phyloP scores from a whole-genome alignment of 2,113 vertebrate species.

The Scophthalmus maximus region DNA sequence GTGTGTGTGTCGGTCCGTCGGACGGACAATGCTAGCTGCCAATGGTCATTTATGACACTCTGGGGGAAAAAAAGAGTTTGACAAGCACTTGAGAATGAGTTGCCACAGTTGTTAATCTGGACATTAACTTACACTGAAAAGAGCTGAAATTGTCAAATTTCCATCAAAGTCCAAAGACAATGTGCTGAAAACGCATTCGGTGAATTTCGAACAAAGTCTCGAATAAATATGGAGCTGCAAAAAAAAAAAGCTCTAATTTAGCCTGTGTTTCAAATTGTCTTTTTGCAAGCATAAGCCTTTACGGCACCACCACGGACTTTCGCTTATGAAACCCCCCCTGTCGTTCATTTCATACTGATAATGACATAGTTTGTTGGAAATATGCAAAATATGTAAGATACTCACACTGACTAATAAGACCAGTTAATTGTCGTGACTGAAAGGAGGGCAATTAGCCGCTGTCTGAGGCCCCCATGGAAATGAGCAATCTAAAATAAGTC shows the following conservation, averaged over 20 bases:
- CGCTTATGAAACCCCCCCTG: constrained; percentile 61
- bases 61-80: constrained; percentile 49
- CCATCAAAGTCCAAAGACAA: constrained; percentile 27
- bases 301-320: constrained; percentile 55
- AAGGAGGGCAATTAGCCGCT: constrained; percentile 65
- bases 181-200: constrained; percentile 53
- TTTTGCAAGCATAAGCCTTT: constrained; percentile 54
- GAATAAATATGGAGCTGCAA: constrained; percentile 54
- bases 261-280: constrained; percentile 58
- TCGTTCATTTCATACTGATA: constrained; percentile 64
- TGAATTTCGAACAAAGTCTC: constrained; percentile 53
- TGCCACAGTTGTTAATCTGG: constrained; percentile 30
- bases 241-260: constrained; percentile 63
- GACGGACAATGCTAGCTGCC: constrained; percentile 33
- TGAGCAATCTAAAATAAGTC: constrained; percentile 70
- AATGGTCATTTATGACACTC: constrained; percentile 47
- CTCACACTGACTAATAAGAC: constrained; percentile 67
- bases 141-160: constrained; percentile 45
- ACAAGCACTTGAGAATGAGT: constrained; percentile 34
- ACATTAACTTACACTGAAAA: constrained; percentile 40
- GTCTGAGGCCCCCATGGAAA: constrained; percentile 60
- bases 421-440: constrained; percentile 72
- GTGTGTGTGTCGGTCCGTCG: constrained; percentile 32
- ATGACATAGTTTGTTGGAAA: constrained; percentile 66
- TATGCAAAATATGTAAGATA: constrained; percentile 66